Evolutionary conservation across 2,888 invertebrate genomes (phyloP), one percentile per base, ranked within the genome.

Genomic region (Tillus elongatus): DNA sequence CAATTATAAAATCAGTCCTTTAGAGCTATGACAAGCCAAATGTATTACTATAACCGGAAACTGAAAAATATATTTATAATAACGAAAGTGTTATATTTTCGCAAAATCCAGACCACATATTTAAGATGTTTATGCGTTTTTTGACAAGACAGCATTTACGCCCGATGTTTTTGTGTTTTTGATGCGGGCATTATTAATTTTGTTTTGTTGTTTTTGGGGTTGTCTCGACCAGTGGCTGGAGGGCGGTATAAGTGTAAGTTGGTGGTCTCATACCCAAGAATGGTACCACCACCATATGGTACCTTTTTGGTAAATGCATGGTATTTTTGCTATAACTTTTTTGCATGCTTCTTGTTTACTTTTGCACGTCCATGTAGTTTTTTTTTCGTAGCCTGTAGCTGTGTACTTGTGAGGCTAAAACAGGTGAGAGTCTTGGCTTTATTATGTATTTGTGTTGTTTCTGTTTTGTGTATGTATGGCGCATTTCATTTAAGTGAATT

Each of bases 201-300:
- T 52, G 47, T 55, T 58, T 53, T 52, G 44, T 53, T 50, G 49
- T 56, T 61, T 60, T 57, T 51, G 59, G 59, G 57, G 56, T 50
- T 32, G 50, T 54, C 55, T 58, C 60, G 58, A 58, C 58, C 61
- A 64, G 63, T 54, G 56, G 59, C 63, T 54, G 53, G 57, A 58
- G 67, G 67, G 55, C 60, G 54, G 58, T 67, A 66, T 61, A 56
- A 58, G 56, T 59, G 67, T 68, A 68, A 68, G 67, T 68, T n/a
- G 64, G 64, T 66, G 64, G 62, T 64, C 63, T 61, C 56, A 48
- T 53, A 50, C 47, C 53, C 45, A 37, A 34, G 34, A 30, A 30
- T 30, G 44, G 42, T 45, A 44, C 45, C 47, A 50, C 41, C 44
- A 39, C 37, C n/a, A n/a, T 45, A 36, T 43, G 49, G 52, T 53